Percentiles rank a stretch among this genome's conserved stretches.
Evolutionary conservation across 2,888 invertebrate species (phyloP).

Genomic region (Odontothrips loti): DNA sequence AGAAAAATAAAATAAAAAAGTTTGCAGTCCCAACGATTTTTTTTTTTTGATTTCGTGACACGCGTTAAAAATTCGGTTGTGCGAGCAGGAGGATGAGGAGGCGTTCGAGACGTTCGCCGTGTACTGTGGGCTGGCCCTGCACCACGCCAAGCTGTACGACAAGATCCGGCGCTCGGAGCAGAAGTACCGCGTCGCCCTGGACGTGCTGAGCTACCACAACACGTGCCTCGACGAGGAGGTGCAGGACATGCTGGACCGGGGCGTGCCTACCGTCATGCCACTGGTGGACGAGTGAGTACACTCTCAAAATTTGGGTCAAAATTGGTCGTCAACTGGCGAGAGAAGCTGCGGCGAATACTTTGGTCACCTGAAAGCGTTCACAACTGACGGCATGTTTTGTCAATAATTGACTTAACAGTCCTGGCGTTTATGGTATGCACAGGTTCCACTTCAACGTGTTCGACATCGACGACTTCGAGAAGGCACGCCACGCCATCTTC

Average conservation of each 20-base stretch:
- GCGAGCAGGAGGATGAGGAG: conserved; percentile 69
- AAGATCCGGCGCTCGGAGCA: conserved; percentile 77
- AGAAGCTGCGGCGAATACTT: no score
- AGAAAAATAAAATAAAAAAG: not conserved
- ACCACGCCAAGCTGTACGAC: conserved; percentile 80
- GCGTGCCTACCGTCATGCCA: conserved; percentile 39
- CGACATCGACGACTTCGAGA: conserved; percentile 63
- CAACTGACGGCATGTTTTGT: no score
- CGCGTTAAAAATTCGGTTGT: conserved; percentile 36
- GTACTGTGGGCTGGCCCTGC: conserved; percentile 79
- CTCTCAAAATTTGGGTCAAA: no score
- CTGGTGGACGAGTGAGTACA: conserved; percentile 28
- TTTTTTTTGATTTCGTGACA: not conserved
- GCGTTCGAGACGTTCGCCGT: conserved; percentile 79
- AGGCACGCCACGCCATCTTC: conserved; percentile 65
- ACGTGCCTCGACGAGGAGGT: conserved; percentile 72
- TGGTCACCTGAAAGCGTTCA: no score
- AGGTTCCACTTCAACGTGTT: conserved; percentile 63
- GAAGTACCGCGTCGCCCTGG: conserved; percentile 74
- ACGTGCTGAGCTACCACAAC: conserved; percentile 79
- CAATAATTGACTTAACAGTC: no score
- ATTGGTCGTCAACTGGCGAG: no score
- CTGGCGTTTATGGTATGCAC: conserved; percentile 12
- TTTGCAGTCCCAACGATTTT: not conserved
- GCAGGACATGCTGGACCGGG: conserved; percentile 39